phyloP scores from a whole-genome alignment of 2,888 invertebrate species.

The Pogonocherus hispidulus region DNA sequence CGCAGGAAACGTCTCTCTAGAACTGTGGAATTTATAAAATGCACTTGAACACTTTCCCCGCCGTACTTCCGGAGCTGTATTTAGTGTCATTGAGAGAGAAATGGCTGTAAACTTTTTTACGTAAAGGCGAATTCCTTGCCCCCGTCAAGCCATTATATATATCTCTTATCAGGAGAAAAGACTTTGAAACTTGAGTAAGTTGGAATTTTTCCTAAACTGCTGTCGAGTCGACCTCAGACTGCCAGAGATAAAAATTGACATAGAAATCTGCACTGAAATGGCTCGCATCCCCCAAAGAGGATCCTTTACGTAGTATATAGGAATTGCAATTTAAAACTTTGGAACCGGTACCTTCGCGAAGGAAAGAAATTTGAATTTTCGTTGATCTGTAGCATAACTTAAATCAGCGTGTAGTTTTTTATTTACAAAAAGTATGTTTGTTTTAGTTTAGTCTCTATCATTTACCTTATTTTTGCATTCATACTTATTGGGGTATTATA shows the following conservation, averaged over 20 bases:
- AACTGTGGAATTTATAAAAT: not conserved
- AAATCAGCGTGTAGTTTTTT: too few relatives aligned
- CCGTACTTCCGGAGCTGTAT: not conserved
- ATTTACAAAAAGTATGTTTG: too few relatives aligned
- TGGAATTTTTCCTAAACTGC: constrained; percentile 5
- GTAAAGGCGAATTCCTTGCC: constrained; percentile 9
- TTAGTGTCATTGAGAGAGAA: constrained; percentile 17
- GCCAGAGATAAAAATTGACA: not conserved
- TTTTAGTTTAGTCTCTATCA: too few relatives aligned
- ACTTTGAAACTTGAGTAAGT: not conserved
- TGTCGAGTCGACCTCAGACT: not conserved
- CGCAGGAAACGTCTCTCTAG: too few relatives aligned
- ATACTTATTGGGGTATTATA: too few relatives aligned
- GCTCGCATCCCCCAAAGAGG: not conserved
- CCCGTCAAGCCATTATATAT: constrained; percentile 7
- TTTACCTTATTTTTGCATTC: too few relatives aligned
- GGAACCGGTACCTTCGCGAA: too few relatives aligned
- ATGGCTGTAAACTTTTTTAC: not conserved
- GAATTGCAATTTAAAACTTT: too few relatives aligned
- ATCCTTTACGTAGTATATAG: too few relatives aligned
- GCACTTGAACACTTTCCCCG: not conserved
- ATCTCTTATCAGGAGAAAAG: constrained; percentile 11
- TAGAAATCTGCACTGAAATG: not conserved
- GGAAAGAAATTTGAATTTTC: too few relatives aligned
- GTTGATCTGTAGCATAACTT: too few relatives aligned